Evolutionary conservation across 2,797 vertebrate genomes (phyloP), one percentile per base, ranked within the genome.

Genomic region (Esox lucius): DNA sequence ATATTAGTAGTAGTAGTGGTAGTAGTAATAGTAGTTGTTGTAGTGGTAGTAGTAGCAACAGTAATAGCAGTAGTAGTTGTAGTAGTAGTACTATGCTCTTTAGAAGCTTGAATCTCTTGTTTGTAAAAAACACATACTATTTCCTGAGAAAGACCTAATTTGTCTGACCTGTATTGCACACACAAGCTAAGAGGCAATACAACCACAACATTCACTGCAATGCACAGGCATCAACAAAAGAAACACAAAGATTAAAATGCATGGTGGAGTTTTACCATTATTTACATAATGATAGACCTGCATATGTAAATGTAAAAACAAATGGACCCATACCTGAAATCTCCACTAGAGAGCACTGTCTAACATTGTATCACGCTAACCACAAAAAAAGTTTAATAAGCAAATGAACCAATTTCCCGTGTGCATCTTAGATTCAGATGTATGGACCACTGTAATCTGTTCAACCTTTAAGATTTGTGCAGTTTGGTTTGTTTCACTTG

Each of bases 331-430:
- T 4, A 12, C 3, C 12, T n/a, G 15, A 39, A 59, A 66, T 26
- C n/a, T 49, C 59, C 74, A 65, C 56, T 51, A 48, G 68, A 75
- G 39, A 17, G 68, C 68, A n/a, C 49, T 70, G 16, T 75, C 3
- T 8, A 5, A 28, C 49, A 65, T 12, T 65, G 16, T 9, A 33
- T 16, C 19, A 17, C 28, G 6, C 7, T 33, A 31, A 16, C 16
- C 28, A 65, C 15, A 65, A 65, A 28, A 6, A 15, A 65, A 6
- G 2, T 59, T 61, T 24, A 24, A 24, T 59, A 61, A 22, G 8
- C 8, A 61, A 24, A 61, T 59, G 1, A 22, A 61, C 24, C 22
- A 8, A 22, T 61, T 24, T 61, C 56, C 56, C 22, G 7, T 5
- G 4, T 12, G 22, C n/a, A 24, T 61, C 56, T 26, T 61, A 61